phyloP scores from a whole-genome alignment of 2,888 invertebrate genomes.

The Pandemis corylana region DNA sequence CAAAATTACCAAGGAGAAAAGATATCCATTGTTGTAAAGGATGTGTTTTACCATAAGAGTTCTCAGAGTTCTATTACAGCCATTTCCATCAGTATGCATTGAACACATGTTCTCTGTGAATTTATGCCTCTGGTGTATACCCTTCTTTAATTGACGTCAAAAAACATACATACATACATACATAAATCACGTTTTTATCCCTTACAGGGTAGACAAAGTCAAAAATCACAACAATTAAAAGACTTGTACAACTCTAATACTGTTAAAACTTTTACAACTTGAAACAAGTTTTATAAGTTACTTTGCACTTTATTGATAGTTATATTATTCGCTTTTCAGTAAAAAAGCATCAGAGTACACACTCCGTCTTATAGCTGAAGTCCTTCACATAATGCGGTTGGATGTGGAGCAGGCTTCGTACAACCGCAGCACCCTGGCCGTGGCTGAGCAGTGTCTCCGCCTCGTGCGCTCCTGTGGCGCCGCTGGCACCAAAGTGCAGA shows the following conservation, averaged over 20 bases:
- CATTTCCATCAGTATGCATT: too few relatives aligned
- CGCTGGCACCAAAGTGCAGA: constrained; percentile 81
- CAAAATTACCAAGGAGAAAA: neutral
- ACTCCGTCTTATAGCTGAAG: constrained; percentile 79
- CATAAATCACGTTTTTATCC: too few relatives aligned
- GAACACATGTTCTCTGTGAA: too few relatives aligned
- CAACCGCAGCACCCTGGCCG: constrained; percentile 79
- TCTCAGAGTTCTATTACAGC: too few relatives aligned
- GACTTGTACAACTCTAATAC: too few relatives aligned
- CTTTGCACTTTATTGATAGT: neutral
- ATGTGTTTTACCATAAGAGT: too few relatives aligned
- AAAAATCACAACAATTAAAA: too few relatives aligned
- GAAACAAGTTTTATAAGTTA: neutral
- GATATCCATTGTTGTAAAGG: neutral
- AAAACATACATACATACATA: too few relatives aligned
- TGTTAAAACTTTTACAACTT: too few relatives aligned
- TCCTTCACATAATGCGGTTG: constrained; percentile 79
- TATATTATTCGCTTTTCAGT: constrained; percentile 52
- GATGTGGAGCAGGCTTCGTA: constrained; percentile 80
- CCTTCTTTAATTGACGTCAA: too few relatives aligned
- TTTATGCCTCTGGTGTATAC: too few relatives aligned
- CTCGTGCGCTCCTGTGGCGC: constrained; percentile 83
- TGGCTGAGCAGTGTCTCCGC: constrained; percentile 81
- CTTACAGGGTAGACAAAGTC: too few relatives aligned
- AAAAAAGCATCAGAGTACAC: constrained; percentile 83